These are phyloP conservation scores for Mamestra configurata DNA, from an alignment of 1,140 invertebrate genomes.

Conservation along the genomic window DNA sequence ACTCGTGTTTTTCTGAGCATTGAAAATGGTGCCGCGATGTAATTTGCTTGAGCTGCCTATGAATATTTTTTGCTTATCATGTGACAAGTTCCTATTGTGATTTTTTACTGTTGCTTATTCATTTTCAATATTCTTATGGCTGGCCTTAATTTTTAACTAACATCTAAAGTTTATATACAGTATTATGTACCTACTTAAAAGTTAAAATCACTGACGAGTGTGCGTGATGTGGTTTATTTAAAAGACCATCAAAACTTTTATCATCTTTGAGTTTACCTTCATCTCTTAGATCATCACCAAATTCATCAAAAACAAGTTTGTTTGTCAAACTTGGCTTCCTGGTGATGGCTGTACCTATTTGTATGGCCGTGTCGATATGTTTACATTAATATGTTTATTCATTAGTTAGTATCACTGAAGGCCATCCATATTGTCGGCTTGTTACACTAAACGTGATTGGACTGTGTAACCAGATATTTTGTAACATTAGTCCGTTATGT, in stretches of 20 bases:
- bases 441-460: constrained; percentile 39
- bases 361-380: constrained; percentile 13
- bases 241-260: neutral
- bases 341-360: neutral
- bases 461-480: constrained; percentile 41
- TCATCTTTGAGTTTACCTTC: neutral
- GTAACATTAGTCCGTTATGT: constrained; percentile 16
- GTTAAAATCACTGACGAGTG: neutral
- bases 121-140: neutral
- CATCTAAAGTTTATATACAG: too few species aligned
- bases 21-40: constrained; percentile 1
- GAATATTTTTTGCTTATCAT: constrained; percentile 5
- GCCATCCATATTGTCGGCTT: constrained; percentile 26
- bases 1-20: neutral
- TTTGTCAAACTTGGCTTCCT: constrained; percentile 19
- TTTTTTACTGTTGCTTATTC: neutral
- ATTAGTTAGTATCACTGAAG: constrained; percentile 42
- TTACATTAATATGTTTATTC: constrained; percentile 36
- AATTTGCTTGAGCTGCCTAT: neutral
- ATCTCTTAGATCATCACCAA: constrained; percentile 1
- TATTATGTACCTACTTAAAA: too few species aligned
- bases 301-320: constrained; percentile 25
- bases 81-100: neutral
- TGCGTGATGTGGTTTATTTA: neutral
- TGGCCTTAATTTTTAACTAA: neutral